Evolutionary conservation across 2,888 invertebrate genomes (phyloP).

Genomic region (Agrochola circellaris): DNA sequence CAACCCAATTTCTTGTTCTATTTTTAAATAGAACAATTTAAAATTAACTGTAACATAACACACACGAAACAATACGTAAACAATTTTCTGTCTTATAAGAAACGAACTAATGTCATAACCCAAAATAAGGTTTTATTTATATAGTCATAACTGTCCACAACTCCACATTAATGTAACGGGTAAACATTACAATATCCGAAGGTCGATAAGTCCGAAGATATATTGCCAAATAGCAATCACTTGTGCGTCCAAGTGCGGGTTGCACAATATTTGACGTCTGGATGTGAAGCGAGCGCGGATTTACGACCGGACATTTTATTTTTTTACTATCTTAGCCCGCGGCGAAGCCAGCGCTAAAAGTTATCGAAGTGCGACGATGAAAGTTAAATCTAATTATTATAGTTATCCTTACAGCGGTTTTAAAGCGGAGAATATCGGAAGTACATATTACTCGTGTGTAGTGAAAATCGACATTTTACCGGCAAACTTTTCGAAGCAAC

Average conservation of each 20-base stretch:
- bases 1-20: no score
- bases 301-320: slow-evolving; percentile 32
- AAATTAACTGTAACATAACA: not conserved
- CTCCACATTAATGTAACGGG: slow-evolving; percentile 60
- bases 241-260: slow-evolving; percentile 72
- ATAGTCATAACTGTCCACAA: slow-evolving; percentile 46
- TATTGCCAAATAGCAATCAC: slow-evolving; percentile 78
- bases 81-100: not conserved
- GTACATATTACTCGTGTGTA: not conserved
- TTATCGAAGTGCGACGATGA: not conserved
- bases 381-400: not conserved
- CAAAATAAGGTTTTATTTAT: slow-evolving; percentile 34
- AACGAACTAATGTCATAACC: not conserved
- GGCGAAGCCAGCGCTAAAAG: not conserved
- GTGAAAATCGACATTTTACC: not conserved
- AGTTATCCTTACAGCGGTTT: not conserved
- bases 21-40: not conserved
- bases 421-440: no score
- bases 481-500: not conserved
- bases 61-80: not conserved
- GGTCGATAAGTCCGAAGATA: slow-evolving; percentile 75
- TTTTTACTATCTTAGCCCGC: slow-evolving; percentile 18
- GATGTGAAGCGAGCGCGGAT: slow-evolving; percentile 44
- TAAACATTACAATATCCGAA: slow-evolving; percentile 70
- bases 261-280: slow-evolving; percentile 64